phyloP scores from a whole-genome alignment of 2,888 invertebrate species.

The Mayetiola destructor region DNA sequence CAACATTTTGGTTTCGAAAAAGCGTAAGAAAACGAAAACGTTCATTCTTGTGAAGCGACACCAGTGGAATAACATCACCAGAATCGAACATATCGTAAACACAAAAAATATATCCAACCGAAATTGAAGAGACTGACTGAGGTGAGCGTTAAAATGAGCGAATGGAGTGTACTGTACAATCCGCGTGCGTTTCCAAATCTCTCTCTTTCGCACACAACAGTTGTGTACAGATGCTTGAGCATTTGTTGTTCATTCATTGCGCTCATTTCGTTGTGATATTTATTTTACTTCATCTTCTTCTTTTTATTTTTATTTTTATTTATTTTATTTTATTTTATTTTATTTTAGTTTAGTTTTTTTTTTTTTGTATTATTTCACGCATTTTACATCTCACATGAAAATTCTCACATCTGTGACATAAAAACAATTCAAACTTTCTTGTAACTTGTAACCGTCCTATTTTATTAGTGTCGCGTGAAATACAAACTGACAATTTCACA shows the following conservation, averaged over 20 bases:
- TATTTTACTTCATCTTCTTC: too few relatives aligned
- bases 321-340: too few relatives aligned
- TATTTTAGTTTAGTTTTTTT: background rate
- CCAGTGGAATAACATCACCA: conserved; percentile 1
- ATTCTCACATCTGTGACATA: too few relatives aligned
- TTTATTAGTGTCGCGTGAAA: conserved; percentile 9
- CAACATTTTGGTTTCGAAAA: too few relatives aligned
- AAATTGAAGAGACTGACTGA: background rate
- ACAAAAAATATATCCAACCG: background rate
- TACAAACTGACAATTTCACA: conserved; percentile 2
- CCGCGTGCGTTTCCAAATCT: background rate
- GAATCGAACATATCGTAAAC: background rate
- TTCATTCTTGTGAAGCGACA: conserved; percentile 6
- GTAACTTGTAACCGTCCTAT: conserved; percentile 1
- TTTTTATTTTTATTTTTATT: too few relatives aligned
- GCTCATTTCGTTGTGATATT: too few relatives aligned
- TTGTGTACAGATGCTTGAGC: too few relatives aligned
- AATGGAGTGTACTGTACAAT: background rate
- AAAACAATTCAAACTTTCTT: conserved; percentile 6
- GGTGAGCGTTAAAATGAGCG: background rate
- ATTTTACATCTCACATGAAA: too few relatives aligned
- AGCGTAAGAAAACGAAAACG: too few relatives aligned
- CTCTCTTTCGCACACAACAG: too few relatives aligned
- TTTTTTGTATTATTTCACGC: background rate
- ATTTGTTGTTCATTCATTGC: too few relatives aligned